These are phyloP conservation scores for Zaprionus ornatus DNA, from an alignment of 1,140 invertebrate species.

Conservation along the genomic window DNA sequence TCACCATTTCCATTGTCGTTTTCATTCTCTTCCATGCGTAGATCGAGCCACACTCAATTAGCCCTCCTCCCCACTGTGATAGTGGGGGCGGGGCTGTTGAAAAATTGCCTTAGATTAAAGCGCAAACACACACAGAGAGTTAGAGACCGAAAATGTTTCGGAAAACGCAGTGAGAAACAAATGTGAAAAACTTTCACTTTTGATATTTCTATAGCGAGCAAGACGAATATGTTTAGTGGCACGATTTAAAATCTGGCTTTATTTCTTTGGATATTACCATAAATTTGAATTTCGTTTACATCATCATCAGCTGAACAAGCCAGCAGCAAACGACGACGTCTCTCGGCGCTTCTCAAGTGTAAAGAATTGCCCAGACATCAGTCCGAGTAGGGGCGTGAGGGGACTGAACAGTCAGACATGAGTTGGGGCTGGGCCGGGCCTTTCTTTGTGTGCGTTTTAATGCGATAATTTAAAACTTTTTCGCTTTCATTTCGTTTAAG, in stretches of 20 bases:
- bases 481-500: slow-evolving; percentile 65
- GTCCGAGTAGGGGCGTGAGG: not conserved
- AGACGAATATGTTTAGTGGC: slow-evolving; percentile 57
- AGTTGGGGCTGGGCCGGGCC: slow-evolving; percentile 14
- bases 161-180: slow-evolving; percentile 57
- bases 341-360: slow-evolving; percentile 38
- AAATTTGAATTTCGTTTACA: slow-evolving; percentile 71
- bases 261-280: slow-evolving; percentile 60
- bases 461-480: slow-evolving; percentile 68
- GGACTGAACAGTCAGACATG: not conserved
- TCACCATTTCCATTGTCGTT: not conserved
- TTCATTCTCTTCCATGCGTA: slow-evolving; percentile 5
- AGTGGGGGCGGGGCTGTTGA: slow-evolving; percentile 23
- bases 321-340: slow-evolving; percentile 17
- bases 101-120: slow-evolving; percentile 53
- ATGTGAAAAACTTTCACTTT: slow-evolving; percentile 71
- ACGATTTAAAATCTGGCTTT: slow-evolving; percentile 54
- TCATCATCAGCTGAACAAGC: slow-evolving; percentile 40
- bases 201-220: slow-evolving; percentile 51
- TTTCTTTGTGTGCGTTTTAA: slow-evolving; percentile 55
- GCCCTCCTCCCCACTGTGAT: not conserved
- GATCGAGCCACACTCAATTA: slow-evolving; percentile 4
- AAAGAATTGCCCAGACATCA: slow-evolving; percentile 44
- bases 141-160: slow-evolving; percentile 15
- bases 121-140: slow-evolving; percentile 34